Conservation (phyloP, 2,113 vertebrate species). For the Tamias sibiricus region DNA sequence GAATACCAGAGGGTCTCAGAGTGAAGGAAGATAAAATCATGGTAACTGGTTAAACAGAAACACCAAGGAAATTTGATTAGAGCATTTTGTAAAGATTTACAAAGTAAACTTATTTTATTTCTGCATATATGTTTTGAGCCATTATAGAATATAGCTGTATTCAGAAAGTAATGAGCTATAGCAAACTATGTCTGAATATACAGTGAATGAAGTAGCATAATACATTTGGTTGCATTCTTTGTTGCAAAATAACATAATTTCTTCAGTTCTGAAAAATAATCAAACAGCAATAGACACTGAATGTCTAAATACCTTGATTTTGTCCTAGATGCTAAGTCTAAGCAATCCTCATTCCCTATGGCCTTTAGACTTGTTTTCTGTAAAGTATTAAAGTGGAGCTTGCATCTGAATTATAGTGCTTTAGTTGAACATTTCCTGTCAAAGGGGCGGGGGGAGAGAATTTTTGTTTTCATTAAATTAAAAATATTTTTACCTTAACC, state of each 20-base stretch:
- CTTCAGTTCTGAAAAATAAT: neutral
- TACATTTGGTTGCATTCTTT: neutral
- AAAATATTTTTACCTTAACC: neutral
- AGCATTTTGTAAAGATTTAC: neutral
- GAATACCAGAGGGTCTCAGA: neutral
- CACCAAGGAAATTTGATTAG: neutral
- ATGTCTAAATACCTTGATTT: neutral
- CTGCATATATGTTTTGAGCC: neutral
- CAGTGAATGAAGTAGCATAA: neutral
- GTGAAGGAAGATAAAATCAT: neutral
- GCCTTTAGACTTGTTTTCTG: neutral
- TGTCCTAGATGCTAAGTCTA: neutral
- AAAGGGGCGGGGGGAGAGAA: neutral
- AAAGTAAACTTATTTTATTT: neutral
- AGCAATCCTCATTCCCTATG: too few species aligned
- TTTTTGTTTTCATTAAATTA: neutral
- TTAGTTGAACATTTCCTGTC: neutral
- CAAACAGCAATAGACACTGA: neutral
- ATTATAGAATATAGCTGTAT: neutral
- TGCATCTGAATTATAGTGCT: neutral
- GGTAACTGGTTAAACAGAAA: neutral
- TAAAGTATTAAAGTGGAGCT: neutral
- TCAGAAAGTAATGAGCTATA: neutral
- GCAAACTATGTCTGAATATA: neutral
- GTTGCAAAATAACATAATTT: neutral